Percentiles rank a stretch among this genome's conserved stretches.
phyloP scores from a whole-genome alignment of 1,140 invertebrate genomes.

The Heliconius melpomene region DNA sequence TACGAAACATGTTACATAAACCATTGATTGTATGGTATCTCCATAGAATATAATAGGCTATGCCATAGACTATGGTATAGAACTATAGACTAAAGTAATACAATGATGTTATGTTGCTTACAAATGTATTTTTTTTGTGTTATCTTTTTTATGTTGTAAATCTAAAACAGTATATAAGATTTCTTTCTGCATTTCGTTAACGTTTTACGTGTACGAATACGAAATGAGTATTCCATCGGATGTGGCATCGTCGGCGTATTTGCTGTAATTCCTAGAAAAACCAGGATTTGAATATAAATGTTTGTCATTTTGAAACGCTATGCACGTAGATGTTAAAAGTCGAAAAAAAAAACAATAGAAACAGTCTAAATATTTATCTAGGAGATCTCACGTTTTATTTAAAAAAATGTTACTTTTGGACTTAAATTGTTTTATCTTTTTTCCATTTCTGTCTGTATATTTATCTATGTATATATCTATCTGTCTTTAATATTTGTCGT shows the following conservation, averaged over 20 bases:
- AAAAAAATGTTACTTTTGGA: too few relatives aligned
- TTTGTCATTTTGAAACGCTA: conserved; percentile 29
- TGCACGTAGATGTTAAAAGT: conserved; percentile 41
- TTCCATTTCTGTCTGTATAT: too few relatives aligned
- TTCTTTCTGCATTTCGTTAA: background rate
- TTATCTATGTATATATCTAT: too few relatives aligned
- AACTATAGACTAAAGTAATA: too few relatives aligned
- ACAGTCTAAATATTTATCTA: conserved; percentile 24
- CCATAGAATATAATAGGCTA: too few relatives aligned
- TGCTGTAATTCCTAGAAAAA: conserved; percentile 45
- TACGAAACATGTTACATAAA: too few relatives aligned
- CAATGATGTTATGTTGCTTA: background rate
- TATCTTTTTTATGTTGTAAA: background rate
- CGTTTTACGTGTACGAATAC: conserved; percentile 33
- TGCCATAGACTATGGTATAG: too few relatives aligned
- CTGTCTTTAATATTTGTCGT: too few relatives aligned
- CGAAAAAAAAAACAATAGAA: conserved; percentile 39
- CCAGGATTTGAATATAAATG: conserved; percentile 47
- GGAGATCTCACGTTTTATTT: background rate
- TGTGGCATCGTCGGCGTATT: conserved; percentile 41
- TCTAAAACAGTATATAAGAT: background rate
- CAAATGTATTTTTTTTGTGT: background rate
- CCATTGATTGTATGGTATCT: too few relatives aligned
- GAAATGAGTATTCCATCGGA: conserved; percentile 38
- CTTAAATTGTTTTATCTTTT: too few relatives aligned